Evolutionary conservation across 1,140 invertebrate genomes (phyloP), one percentile per base, ranked within the genome.

Genomic region (Conus ventricosus): DNA sequence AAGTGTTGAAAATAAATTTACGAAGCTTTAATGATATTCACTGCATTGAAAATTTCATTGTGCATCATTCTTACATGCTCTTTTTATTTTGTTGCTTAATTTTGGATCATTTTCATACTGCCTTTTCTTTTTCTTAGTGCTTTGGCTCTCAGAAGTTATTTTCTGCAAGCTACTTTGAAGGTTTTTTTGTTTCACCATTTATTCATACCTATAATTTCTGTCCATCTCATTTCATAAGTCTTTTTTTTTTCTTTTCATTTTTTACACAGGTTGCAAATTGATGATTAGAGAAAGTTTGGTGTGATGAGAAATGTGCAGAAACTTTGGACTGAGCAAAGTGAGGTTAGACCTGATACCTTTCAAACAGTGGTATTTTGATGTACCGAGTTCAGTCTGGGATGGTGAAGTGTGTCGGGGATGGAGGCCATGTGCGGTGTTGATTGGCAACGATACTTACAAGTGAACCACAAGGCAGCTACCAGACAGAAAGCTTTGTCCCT

Each of bases 391-490:
- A 71, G 67, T 6, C 67, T 4, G 1, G 20, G 67, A 71, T 23
- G 20, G 67, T 71, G 20, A 20, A 71, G 23, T 39, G 80, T 39
- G 80, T 27, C 55, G 23, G 11, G 11, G 55, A 15, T 39, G 15
- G 20, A 60, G 57, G n/a, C 57, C n/a, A n/a, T 84, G 82, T n/a
- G 23, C 54, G 55, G 23, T 84, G 80, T 84, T n/a, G 25, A 55
- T 84, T 84, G 82, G 82, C 82, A 4, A 67, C 63, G 82, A 63
- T 84, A 84, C 82, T 84, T 84, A 84, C 82, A 67, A 57, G 57
- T 63, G 82, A 84, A 84, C 55, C 82, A 84, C 82, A 84, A 63
- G 82, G 82, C 82, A 84, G 82, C 82, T 84, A 84, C 82, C 82
- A 63, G 82, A 84, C 82, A 54, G 55, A n/a, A 53, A 67, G 82